Evolutionary conservation across 2,797 vertebrate genomes (phyloP).

Genomic region (Alfaro cultratus): DNA sequence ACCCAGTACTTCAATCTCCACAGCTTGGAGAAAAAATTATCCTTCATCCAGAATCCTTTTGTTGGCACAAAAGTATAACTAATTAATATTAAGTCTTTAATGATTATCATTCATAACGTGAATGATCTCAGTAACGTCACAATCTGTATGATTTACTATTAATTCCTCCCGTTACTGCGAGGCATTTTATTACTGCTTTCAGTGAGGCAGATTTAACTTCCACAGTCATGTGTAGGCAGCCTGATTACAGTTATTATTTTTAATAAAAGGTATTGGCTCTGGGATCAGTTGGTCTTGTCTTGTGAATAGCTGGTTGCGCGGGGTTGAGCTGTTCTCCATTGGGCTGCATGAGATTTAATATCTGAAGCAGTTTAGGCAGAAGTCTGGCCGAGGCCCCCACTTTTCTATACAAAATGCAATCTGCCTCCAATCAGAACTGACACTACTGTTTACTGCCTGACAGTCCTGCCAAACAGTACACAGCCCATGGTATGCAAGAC

Average conservation of each 20-base stretch:
- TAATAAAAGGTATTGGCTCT: conserved; percentile 72
- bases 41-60: not conserved
- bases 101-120: not conserved
- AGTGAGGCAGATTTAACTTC: conserved; percentile 69
- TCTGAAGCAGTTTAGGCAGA: conserved; percentile 57
- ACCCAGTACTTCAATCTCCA: not conserved
- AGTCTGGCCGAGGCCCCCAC: conserved; percentile 40
- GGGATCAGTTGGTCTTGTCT: conserved; percentile 68
- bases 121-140: conserved; percentile 25
- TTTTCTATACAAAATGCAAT: conserved; percentile 69
- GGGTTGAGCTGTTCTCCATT: conserved; percentile 37
- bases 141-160: conserved; percentile 59
- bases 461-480: conserved; percentile 47
- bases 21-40: not conserved
- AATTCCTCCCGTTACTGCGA: conserved; percentile 57
- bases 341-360: conserved; percentile 61
- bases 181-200: conserved; percentile 65
- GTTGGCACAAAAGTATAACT: not conserved
- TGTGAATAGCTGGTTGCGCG: conserved; percentile 58
- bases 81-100: not conserved
- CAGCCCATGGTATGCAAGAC: conserved; percentile 46
- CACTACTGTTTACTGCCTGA: conserved; percentile 68
- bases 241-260: conserved; percentile 81
- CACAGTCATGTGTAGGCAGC: conserved; percentile 57
- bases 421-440: conserved; percentile 73